Evolutionary conservation across 2,113 vertebrate genomes (phyloP), one percentile per base, ranked within the genome.

Genomic region (Oryzias celebensis): DNA sequence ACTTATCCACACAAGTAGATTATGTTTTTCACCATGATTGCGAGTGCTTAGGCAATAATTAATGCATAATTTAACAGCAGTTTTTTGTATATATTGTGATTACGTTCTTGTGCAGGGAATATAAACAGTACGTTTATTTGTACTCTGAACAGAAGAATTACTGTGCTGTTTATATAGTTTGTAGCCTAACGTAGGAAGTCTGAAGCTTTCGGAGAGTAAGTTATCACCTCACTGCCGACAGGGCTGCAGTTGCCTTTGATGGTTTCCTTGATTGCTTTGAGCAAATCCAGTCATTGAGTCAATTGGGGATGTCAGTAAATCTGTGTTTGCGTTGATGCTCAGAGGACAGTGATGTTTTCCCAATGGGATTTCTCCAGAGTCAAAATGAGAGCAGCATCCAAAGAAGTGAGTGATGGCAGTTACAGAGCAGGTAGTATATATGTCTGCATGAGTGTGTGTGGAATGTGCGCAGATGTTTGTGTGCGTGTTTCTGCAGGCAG

Each of bases 231-330:
- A 56, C 13, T 63, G 62, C 67, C 82, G 65, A 86, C 77, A 79
- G 75, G 68, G 75, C 59, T 71, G 55, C 67, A 88, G 75, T 87
- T 79, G 71, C 78, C 77, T 52, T 59, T 70, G 71, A 79, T 69
- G 70, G 78, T 65, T 82, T 60, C 77, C 80, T 47, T 73, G 72
- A 86, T 69, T 66, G 72, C 80, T 83, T 72, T 58, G 65, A 80
- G 77, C 77, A 83, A 83, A 88, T 86, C 68, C 71, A 62, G 62
- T 72, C 44, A 55, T 78, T 69, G 82, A 73, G 72, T 87, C 77
- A 78, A 67, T 67, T 58, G 78, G 82, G 75, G 71, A 69, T 59
- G 78, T 71, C 63, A 42, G 69, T 70, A 77, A 83, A 78, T 85
- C 66, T 81, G 63, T 17, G n/a, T 69, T 83, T 76, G 52, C 16